phyloP scores from a whole-genome alignment of 2,888 invertebrate genomes.

The Athrips mouffetella region DNA sequence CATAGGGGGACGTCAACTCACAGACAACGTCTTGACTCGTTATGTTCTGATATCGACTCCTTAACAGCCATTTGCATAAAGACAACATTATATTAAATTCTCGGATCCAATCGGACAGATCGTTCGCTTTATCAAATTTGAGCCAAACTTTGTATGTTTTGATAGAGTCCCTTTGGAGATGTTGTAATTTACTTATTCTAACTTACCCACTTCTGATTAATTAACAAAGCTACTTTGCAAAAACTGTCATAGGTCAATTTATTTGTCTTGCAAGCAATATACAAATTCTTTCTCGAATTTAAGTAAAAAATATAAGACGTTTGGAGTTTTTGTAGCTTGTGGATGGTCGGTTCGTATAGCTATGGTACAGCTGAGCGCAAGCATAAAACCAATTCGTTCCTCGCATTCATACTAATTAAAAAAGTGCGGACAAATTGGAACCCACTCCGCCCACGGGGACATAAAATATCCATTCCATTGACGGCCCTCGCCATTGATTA shows the following conservation, averaged over 20 bases:
- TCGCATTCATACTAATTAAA: conserved; percentile 73
- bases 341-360: not conserved
- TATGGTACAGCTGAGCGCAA: conserved; percentile 32
- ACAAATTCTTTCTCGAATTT: too few relatives aligned
- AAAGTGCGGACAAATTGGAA: conserved; percentile 74
- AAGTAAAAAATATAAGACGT: not conserved
- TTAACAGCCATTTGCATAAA: conserved; percentile 13
- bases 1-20: conserved; percentile 21
- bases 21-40: conserved; percentile 19
- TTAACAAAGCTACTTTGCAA: too few relatives aligned
- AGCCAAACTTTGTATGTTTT: not conserved
- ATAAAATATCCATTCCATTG: conserved; percentile 73
- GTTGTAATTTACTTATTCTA: too few relatives aligned
- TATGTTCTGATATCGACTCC: conserved; percentile 18
- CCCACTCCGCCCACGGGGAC: conserved; percentile 69
- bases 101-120: not conserved
- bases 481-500: conserved; percentile 63
- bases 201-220: too few relatives aligned
- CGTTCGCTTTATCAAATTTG: not conserved
- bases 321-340: not conserved
- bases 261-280: too few relatives aligned
- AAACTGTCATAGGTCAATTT: too few relatives aligned
- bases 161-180: not conserved
- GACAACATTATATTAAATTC: conserved; percentile 7
- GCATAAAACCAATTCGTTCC: conserved; percentile 66